A percentile compares a stretch with the other conserved stretches of the same genome.
These are phyloP conservation scores for Hypomesus transpacificus DNA, from an alignment of 2,113 vertebrate genomes.

Conservation along the genomic window DNA sequence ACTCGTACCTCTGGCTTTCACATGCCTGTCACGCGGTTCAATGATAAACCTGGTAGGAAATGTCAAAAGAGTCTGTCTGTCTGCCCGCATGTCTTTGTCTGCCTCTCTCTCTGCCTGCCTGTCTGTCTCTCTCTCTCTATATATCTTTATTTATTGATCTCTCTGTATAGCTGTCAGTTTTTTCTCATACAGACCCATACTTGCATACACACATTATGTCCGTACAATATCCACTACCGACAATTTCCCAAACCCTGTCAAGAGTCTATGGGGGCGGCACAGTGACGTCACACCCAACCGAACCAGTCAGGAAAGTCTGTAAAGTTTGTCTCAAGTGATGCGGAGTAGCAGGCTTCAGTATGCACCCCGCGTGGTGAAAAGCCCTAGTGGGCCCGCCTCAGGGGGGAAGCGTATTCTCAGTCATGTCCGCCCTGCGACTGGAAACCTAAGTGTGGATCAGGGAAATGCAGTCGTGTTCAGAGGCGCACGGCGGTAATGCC, in stretches of 20 bases:
- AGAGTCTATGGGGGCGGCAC: too few relatives aligned
- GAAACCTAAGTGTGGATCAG: slow-evolving; percentile 82
- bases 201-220: too few relatives aligned
- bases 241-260: too few relatives aligned
- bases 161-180: too few relatives aligned
- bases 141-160: too few relatives aligned
- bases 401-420: slow-evolving; percentile 77
- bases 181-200: too few relatives aligned
- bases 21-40: neutral
- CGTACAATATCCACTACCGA: too few relatives aligned
- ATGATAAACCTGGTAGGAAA: neutral
- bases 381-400: slow-evolving; percentile 55
- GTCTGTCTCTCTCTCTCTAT: too few relatives aligned
- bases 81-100: too few relatives aligned
- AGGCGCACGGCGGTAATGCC: slow-evolving; percentile 82
- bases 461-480: slow-evolving; percentile 80
- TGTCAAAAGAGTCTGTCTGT: neutral
- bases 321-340: neutral
- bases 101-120: too few relatives aligned
- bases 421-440: slow-evolving; percentile 76
- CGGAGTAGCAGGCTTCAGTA: neutral
- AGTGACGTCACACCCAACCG: too few relatives aligned
- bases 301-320: neutral
- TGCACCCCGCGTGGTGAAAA: slow-evolving; percentile 15
- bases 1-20: neutral